A percentile compares a stretch with the other conserved stretches of the same genome.
Evolutionary conservation across 2,888 invertebrate genomes (phyloP).

Genomic region (Lithophane leautieri): DNA sequence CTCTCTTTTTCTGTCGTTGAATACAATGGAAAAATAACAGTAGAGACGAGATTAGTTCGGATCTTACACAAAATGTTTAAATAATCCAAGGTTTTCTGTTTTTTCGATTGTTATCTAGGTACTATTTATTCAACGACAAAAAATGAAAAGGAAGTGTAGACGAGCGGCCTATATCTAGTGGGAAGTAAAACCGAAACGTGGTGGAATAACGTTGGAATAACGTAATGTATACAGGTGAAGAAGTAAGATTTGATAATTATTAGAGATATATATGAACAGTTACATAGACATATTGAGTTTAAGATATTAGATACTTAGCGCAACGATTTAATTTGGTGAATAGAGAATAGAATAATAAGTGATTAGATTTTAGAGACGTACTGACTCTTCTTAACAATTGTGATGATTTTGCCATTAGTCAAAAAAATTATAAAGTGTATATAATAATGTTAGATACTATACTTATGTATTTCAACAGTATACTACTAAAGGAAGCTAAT

Average conservation of each 20-base stretch:
- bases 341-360: constrained; percentile 65
- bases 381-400: constrained; percentile 89
- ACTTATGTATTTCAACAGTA: constrained; percentile 67
- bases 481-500: constrained; percentile 77
- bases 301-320: constrained; percentile 68
- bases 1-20: constrained; percentile 73
- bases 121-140: constrained; percentile 74
- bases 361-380: constrained; percentile 69
- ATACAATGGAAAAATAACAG: constrained; percentile 29
- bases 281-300: constrained; percentile 66
- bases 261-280: constrained; percentile 70
- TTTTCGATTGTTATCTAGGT: too few relatives aligned
- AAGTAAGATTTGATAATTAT: constrained; percentile 67
- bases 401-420: constrained; percentile 89
- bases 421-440: constrained; percentile 80
- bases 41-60: background rate
- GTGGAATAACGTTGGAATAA: constrained; percentile 64
- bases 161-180: constrained; percentile 75
- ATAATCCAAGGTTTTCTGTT: background rate
- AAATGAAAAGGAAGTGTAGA: constrained; percentile 71
- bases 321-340: constrained; percentile 70
- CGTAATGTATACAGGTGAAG: constrained; percentile 74
- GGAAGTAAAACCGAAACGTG: constrained; percentile 74
- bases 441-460: constrained; percentile 59
- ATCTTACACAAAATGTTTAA: too few relatives aligned